These are phyloP conservation scores for Nansenia antarctica DNA, from an alignment of 2,113 vertebrate genomes.

Conservation along the genomic window DNA sequence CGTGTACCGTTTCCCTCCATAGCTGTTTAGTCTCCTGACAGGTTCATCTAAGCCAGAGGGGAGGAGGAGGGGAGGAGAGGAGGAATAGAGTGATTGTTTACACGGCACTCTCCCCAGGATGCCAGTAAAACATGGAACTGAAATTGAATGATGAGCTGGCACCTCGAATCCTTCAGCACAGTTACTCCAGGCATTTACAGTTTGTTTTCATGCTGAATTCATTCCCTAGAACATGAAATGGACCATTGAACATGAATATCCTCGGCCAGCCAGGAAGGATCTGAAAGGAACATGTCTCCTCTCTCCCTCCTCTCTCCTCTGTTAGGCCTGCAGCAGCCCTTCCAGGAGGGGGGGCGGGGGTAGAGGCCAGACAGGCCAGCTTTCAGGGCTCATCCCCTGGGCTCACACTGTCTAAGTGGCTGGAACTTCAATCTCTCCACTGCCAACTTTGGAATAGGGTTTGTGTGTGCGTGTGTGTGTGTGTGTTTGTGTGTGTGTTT, in stretches of 20 bases:
- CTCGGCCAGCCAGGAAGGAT: too few relatives aligned
- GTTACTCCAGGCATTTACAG: constrained; percentile 6
- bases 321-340: too few relatives aligned
- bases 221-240: constrained; percentile 2
- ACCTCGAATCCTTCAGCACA: constrained; percentile 3
- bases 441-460: not conserved
- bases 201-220: constrained; percentile 10
- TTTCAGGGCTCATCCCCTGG: not conserved
- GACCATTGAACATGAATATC: too few relatives aligned
- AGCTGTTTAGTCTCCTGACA: constrained; percentile 42
- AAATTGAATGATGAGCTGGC: constrained; percentile 16
- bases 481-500: constrained; percentile 17
- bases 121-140: constrained; percentile 17
- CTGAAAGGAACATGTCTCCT: not conserved
- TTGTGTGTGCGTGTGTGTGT: not conserved
- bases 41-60: constrained; percentile 18
- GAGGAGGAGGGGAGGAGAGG: constrained; percentile 16
- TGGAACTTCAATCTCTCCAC: too few relatives aligned
- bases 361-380: not conserved
- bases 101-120: constrained; percentile 25
- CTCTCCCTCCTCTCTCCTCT: not conserved
- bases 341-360: not conserved
- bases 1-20: not conserved
- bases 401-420: too few relatives aligned
- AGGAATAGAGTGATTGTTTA: constrained; percentile 14